phyloP scores from a whole-genome alignment of 1,140 invertebrate species.

The Drosophila persimilis region DNA sequence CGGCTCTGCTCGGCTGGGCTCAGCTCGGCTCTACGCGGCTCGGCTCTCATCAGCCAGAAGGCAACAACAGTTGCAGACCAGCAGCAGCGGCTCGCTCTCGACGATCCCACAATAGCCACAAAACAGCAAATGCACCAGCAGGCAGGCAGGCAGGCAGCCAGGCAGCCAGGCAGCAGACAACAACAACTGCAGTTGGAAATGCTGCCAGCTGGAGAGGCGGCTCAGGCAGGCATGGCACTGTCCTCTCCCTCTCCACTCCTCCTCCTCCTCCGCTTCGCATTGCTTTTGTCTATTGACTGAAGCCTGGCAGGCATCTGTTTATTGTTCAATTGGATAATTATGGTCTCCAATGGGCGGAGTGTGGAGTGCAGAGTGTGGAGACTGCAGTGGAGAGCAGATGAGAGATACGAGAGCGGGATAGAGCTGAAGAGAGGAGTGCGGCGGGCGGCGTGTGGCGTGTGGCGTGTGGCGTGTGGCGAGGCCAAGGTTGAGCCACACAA shows the following conservation, averaged over 20 bases:
- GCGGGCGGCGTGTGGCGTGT: too few relatives aligned
- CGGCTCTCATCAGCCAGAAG: constrained; percentile 5
- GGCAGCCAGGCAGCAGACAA: not conserved
- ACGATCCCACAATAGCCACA: constrained; percentile 38
- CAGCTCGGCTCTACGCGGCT: not conserved
- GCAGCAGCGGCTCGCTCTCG: constrained; percentile 28
- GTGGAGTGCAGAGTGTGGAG: not conserved
- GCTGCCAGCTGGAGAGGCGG: constrained; percentile 51
- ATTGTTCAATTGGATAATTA: constrained; percentile 81
- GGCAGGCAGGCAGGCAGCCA: not conserved
- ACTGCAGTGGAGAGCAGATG: not conserved
- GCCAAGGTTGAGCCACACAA: constrained; percentile 44
- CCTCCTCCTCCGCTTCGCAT: constrained; percentile 1
- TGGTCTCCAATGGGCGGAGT: constrained; percentile 46
- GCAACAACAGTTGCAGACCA: constrained; percentile 21
- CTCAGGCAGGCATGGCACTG: constrained; percentile 16
- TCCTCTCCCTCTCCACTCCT: not conserved
- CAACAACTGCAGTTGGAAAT: constrained; percentile 28
- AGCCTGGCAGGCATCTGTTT: constrained; percentile 71
- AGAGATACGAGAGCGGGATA: not conserved
- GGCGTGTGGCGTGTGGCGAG: constrained; percentile 38
- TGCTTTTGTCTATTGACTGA: constrained; percentile 73
- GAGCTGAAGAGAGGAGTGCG: not conserved
- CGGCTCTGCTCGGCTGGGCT: not conserved
- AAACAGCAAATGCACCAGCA: constrained; percentile 44